Percentiles rank a stretch among this genome's conserved stretches.
Evolutionary conservation across 2,113 vertebrate genomes (phyloP).

Genomic region (Panthera tigris): DNA sequence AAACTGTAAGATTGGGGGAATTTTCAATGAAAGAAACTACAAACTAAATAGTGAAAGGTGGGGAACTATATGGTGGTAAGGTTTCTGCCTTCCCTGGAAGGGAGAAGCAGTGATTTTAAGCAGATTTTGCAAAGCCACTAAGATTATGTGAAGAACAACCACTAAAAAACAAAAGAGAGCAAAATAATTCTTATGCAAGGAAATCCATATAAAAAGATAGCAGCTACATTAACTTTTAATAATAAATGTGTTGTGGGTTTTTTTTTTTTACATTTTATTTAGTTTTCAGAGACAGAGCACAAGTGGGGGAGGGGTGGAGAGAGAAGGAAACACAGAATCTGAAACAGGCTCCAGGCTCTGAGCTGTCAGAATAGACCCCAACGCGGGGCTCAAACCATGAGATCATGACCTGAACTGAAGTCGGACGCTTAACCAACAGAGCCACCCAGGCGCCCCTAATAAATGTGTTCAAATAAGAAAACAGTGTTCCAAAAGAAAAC

Average conservation of each 20-base stretch:
- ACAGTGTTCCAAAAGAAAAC: not conserved
- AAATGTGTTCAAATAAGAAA: not conserved
- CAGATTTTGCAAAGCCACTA: not conserved
- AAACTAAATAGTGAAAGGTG: not conserved
- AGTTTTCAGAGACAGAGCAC: too few relatives aligned
- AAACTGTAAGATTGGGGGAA: not conserved
- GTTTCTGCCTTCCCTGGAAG: not conserved
- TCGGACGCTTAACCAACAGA: too few relatives aligned
- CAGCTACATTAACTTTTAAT: not conserved
- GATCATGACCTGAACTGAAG: too few relatives aligned
- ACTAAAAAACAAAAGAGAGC: not conserved
- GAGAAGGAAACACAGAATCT: too few relatives aligned
- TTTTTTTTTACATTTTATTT: too few relatives aligned
- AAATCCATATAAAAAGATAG: not conserved
- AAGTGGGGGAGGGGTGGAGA: too few relatives aligned
- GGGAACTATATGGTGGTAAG: not conserved
- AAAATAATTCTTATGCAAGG: not conserved
- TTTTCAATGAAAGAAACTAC: not conserved
- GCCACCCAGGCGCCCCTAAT: not conserved
- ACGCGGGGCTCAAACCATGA: too few relatives aligned
- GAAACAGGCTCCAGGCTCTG: too few relatives aligned
- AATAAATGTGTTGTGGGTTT: not conserved
- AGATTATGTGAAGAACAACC: not conserved
- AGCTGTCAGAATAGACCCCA: too few relatives aligned
- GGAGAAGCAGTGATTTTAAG: not conserved